Conservation (phyloP, 2,113 vertebrate genomes). For the Climacteris rufus region DNA sequence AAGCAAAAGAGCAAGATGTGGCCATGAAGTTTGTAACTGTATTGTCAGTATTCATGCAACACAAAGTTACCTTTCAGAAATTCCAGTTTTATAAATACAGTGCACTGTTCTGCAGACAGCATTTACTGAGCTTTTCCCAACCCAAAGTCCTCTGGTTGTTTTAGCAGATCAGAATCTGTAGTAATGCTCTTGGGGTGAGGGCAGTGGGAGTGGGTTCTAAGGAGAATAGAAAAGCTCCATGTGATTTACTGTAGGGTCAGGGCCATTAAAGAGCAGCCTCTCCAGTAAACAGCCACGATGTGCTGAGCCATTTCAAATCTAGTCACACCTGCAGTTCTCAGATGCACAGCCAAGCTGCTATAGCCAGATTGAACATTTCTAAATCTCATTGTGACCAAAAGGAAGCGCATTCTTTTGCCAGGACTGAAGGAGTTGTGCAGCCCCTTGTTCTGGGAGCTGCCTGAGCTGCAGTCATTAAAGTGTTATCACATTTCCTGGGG, state of each 20-base stretch:
- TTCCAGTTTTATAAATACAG: neutral
- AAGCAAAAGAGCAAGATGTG: neutral
- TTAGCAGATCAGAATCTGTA: neutral
- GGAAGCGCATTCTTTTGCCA: neutral
- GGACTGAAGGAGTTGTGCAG: neutral
- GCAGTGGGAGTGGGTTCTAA: neutral
- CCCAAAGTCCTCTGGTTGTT: neutral
- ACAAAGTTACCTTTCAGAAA: neutral
- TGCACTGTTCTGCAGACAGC: neutral
- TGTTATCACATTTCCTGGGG: neutral
- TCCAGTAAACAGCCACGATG: neutral
- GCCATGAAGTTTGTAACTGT: neutral
- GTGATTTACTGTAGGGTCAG: neutral
- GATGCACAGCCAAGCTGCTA: neutral
- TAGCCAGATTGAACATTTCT: neutral
- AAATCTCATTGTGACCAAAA: neutral
- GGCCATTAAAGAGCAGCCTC: neutral
- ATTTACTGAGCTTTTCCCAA: neutral
- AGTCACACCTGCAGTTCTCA: neutral
- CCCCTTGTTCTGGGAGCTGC: neutral
- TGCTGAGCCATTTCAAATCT: neutral
- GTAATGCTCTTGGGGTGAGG: neutral
- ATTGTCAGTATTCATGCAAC: neutral
- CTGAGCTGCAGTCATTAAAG: neutral
- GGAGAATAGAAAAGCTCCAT: neutral